A percentile compares a stretch with the other conserved stretches of the same genome.
Evolutionary conservation across 1,140 invertebrate species (phyloP).

Genomic region (Penaeus vannamei): DNA sequence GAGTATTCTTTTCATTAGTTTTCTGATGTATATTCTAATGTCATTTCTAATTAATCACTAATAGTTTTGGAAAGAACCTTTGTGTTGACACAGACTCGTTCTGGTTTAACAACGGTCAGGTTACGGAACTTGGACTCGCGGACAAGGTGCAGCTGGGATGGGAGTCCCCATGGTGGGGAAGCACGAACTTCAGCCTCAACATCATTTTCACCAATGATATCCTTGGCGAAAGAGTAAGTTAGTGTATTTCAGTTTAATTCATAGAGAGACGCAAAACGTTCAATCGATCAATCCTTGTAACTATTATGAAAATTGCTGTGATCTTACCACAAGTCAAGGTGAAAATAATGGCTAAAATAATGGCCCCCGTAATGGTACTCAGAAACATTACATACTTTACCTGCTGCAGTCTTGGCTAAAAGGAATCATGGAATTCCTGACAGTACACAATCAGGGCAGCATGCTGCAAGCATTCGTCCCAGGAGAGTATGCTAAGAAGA

Average conservation of each 20-base stretch:
- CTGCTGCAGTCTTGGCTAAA: not conserved
- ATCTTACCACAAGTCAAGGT: too few species aligned
- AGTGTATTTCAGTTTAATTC: too few species aligned
- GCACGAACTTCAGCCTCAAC: not conserved
- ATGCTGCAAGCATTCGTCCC: slow-evolving; percentile 3
- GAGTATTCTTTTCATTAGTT: too few species aligned
- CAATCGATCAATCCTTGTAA: too few species aligned
- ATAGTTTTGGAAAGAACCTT: not conserved
- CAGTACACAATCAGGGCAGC: not conserved
- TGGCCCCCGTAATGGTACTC: too few species aligned
- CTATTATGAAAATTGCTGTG: too few species aligned
- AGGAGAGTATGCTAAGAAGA: not conserved
- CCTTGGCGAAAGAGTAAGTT: too few species aligned
- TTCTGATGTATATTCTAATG: too few species aligned
- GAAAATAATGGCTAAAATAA: too few species aligned
- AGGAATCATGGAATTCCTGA: not conserved
- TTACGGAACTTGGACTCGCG: not conserved
- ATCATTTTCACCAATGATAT: not conserved
- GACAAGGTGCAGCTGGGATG: slow-evolving; percentile 17
- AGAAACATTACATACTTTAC: too few species aligned
- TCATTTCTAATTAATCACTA: too few species aligned
- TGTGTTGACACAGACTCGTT: not conserved
- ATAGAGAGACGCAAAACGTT: too few species aligned
- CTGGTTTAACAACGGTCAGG: not conserved
- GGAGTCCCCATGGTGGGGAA: not conserved